Conservation (phyloP, 2,888 invertebrate species). For the Byasa hedistus region DNA sequence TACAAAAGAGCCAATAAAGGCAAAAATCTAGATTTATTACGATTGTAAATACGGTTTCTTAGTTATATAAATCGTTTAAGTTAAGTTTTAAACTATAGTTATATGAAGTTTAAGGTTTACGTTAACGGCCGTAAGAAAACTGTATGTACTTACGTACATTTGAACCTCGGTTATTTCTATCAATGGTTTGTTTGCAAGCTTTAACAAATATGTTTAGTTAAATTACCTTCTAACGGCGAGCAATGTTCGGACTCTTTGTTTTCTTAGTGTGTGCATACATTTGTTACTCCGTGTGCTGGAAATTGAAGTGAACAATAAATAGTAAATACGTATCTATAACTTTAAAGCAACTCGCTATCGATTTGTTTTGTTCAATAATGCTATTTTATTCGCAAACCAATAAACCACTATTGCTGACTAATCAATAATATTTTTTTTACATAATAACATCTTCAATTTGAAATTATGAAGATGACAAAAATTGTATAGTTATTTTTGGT, state of each 20-base stretch:
- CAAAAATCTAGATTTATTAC: no score
- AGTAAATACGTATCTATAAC: slow-evolving; percentile 13
- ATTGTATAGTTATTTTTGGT: no score
- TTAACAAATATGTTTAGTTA: slow-evolving; percentile 30
- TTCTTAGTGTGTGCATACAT: slow-evolving; percentile 21
- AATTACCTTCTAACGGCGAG: slow-evolving; percentile 27
- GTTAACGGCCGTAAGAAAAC: background rate
- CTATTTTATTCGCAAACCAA: no score
- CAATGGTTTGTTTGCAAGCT: slow-evolving; percentile 20
- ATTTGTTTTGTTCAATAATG: no score
- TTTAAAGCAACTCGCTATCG: no score
- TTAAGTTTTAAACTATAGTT: background rate
- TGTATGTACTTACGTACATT: background rate
- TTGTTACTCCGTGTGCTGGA: slow-evolving; percentile 20
- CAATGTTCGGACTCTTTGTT: slow-evolving; percentile 24
- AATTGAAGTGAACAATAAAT: slow-evolving; percentile 20
- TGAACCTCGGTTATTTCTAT: slow-evolving; percentile 19
- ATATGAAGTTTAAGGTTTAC: background rate
- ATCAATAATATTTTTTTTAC: no score
- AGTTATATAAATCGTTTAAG: background rate
- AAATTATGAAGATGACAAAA: no score
- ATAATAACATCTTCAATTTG: no score
- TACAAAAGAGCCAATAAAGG: no score
- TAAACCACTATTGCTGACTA: no score
- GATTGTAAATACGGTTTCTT: background rate